phyloP scores from a whole-genome alignment of 1,140 invertebrate genomes.

The Caerostris extrusa region DNA sequence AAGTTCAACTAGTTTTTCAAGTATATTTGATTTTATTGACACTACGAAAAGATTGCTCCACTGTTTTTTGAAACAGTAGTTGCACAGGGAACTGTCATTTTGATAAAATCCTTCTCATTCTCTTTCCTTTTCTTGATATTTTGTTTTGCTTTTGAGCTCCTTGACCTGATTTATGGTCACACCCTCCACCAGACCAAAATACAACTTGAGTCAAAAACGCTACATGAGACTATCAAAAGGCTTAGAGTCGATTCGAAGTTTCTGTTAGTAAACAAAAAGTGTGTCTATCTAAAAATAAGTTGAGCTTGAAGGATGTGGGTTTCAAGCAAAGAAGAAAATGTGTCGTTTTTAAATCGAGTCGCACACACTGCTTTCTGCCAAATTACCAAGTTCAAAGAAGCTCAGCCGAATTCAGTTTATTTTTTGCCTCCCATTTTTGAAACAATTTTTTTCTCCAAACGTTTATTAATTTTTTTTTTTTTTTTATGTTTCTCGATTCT shows the following conservation, averaged over 20 bases:
- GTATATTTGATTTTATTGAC: too few relatives aligned
- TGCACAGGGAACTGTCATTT: background rate
- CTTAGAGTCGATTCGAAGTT: slow-evolving; percentile 31
- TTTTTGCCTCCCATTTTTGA: background rate
- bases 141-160: slow-evolving; percentile 4
- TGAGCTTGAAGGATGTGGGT: slow-evolving; percentile 1
- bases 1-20: too few relatives aligned
- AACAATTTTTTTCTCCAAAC: background rate
- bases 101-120: background rate
- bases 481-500: too few relatives aligned
- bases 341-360: slow-evolving; percentile 47
- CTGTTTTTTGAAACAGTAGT: background rate
- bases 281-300: slow-evolving; percentile 53
- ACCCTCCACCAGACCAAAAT: slow-evolving; percentile 33
- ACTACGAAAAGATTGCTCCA: too few relatives aligned
- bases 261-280: slow-evolving; percentile 51
- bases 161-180: slow-evolving; percentile 39
- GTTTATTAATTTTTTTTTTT: background rate
- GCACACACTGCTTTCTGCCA: slow-evolving; percentile 14
- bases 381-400: slow-evolving; percentile 47
- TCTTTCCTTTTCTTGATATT: background rate
- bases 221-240: background rate
- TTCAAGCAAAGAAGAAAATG: slow-evolving; percentile 31
- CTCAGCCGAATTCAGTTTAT: background rate
- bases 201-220: slow-evolving; percentile 32